phyloP scores from a whole-genome alignment of 2,888 invertebrate genomes.

The Mantis religiosa region DNA sequence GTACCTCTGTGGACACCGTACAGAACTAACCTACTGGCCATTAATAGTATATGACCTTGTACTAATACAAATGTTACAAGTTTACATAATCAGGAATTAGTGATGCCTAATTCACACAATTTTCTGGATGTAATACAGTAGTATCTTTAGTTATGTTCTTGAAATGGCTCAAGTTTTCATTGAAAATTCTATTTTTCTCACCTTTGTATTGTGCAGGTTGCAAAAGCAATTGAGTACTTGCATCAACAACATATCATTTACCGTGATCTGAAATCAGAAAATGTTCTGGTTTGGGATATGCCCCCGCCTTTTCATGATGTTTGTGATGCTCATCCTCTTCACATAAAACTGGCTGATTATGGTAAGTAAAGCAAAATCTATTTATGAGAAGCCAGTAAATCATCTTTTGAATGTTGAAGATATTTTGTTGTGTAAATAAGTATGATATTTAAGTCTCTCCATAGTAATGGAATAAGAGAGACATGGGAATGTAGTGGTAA shows the following conservation, averaged over 20 bases:
- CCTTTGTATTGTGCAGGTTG: slow-evolving; percentile 51
- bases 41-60: too few species aligned
- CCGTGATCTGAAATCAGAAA: slow-evolving; percentile 90
- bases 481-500: too few species aligned
- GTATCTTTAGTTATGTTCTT: neutral
- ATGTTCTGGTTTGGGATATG: slow-evolving; percentile 96
- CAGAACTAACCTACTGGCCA: too few species aligned
- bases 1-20: too few species aligned
- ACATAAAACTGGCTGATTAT: slow-evolving; percentile 95
- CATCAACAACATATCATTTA: slow-evolving; percentile 92
- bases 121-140: too few species aligned
- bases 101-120: too few species aligned
- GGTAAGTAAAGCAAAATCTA: slow-evolving; percentile 48
- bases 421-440: too few species aligned
- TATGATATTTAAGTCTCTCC: too few species aligned
- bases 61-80: too few species aligned
- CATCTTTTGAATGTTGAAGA: too few species aligned
- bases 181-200: neutral
- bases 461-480: too few species aligned
- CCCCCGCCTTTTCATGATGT: slow-evolving; percentile 69
- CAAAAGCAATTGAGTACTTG: slow-evolving; percentile 91
- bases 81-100: too few species aligned
- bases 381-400: neutral
- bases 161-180: neutral
- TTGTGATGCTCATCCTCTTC: slow-evolving; percentile 62